Base-by-base conservation (phyloP, 2,888 invertebrate species). In the Itoplectis maculator region DNA sequence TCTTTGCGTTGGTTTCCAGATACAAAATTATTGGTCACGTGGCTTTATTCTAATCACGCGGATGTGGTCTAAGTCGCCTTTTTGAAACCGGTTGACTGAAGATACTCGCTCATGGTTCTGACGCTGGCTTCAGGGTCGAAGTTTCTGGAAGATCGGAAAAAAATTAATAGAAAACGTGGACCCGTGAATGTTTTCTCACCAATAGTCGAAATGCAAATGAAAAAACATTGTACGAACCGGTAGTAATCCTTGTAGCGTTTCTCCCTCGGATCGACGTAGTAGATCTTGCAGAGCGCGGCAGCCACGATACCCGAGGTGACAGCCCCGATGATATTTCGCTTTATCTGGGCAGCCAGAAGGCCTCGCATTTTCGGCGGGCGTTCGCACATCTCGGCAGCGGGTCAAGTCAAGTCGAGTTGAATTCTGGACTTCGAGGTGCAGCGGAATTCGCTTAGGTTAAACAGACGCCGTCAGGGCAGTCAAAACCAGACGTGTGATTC, bases 331-430 rank as follows among this genome's bases (percentile, higher is more conserved):
- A 83, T 18, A 42, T 82, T 70, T 20, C 75, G 69, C 74, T 78
- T 81, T 51, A 59, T 82, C 18, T 82, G 65, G 23, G 18, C 66
- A 13, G 66, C 69, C n/a, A 79, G 69, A 9, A 84, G 54, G 11
- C 79, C 82, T 68, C 79, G 66, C 82, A 84, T 78, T 63, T 79
- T 81, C 23, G 84, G 79, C 49, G 40, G 23, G 37, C 54, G n/a
- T 13, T 45, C 61, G n/a, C 47, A 47, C 84, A 84, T 82, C 66
- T 40, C 59, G 63, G n/a, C n/a, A n/a, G n/a, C n/a, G n/a, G n/a
- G n/a, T n/a, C 35, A 18, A 35, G 65, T 23, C 5, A 9, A 42
- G 5, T 13, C 35, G 5, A 13, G 42, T 0, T 4, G 9, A 9
- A 11, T 11, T 61, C 37, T 37, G 4, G n/a, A 4, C 11, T 29